phyloP scores from a whole-genome alignment of 2,888 invertebrate species.

The Eristalis tenax region DNA sequence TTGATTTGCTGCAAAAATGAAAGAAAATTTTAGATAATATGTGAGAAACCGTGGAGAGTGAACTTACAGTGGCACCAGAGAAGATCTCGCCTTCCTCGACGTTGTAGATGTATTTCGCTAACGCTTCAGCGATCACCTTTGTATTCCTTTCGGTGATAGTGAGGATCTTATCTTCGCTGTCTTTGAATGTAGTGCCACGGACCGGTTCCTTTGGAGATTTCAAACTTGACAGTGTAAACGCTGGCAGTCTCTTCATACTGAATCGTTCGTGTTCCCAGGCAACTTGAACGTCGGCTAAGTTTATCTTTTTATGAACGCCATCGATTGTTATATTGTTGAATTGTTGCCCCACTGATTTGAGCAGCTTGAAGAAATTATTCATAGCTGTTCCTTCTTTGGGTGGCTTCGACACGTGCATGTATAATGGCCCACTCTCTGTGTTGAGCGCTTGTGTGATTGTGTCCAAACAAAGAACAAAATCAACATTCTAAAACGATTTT shows the following conservation, averaged over 20 bases:
- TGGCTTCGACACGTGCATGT: constrained; percentile 97
- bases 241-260: constrained; percentile 94
- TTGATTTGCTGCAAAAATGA: constrained; percentile 85
- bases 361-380: constrained; percentile 85
- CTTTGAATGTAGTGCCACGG: constrained; percentile 79
- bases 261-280: constrained; percentile 99
- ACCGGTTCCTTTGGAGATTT: constrained; percentile 80
- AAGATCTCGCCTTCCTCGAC: constrained; percentile 86
- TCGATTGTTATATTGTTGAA: constrained; percentile 83
- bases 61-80: constrained; percentile 87
- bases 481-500: constrained; percentile 86
- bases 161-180: constrained; percentile 75
- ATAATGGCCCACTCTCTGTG: constrained; percentile 81
- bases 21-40: not conserved
- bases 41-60: not conserved
- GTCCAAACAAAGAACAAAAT: constrained; percentile 95
- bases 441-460: constrained; percentile 85
- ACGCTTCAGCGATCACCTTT: constrained; percentile 89
- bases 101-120: constrained; percentile 91
- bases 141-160: constrained; percentile 83
- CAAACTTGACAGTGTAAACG: constrained; percentile 93
- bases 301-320: constrained; percentile 96
- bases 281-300: constrained; percentile 93
- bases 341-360: constrained; percentile 83
- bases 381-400: constrained; percentile 92